Conservation (phyloP, 64 coral and sea anemone genomes). For the Trachythela sp. region DNA sequence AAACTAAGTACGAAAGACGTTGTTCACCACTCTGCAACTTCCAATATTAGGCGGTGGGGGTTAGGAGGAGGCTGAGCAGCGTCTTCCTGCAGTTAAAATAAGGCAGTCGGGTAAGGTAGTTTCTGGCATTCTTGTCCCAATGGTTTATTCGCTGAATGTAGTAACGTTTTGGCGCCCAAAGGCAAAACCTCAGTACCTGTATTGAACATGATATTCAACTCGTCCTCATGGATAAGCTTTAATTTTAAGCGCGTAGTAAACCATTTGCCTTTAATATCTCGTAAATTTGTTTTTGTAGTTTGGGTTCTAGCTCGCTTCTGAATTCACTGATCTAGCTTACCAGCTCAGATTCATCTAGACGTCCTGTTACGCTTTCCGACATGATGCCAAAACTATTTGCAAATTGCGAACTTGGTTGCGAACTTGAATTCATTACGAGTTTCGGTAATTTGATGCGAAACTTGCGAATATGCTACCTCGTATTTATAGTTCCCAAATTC, state of each 20-base stretch:
- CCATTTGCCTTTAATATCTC: background rate
- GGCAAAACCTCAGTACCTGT: background rate
- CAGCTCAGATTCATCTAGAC: background rate
- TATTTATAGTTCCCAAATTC: too few species aligned
- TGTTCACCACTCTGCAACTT: too few species aligned
- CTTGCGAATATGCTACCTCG: too few species aligned
- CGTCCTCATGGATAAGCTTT: slow-evolving; percentile 23
- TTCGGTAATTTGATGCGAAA: too few species aligned
- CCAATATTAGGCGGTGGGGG: too few species aligned
- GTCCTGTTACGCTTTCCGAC: background rate
- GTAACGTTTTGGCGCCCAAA: slow-evolving; percentile 17
- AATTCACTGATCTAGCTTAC: background rate
- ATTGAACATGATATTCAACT: slow-evolving; percentile 16
- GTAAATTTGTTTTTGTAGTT: background rate
- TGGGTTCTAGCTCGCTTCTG: background rate
- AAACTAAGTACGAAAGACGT: too few species aligned
- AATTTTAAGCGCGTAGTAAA: background rate
- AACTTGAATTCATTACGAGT: background rate
- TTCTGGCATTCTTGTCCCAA: too few species aligned
- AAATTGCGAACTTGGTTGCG: background rate
- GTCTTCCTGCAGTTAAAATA: too few species aligned
- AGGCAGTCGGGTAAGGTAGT: too few species aligned
- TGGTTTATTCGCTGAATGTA: too few species aligned
- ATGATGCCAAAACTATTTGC: background rate
- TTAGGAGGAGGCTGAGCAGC: too few species aligned